Percentiles rank a stretch among this genome's conserved stretches.
Conservation (phyloP, 2,888 invertebrate genomes). For the Latheticus oryzae region DNA sequence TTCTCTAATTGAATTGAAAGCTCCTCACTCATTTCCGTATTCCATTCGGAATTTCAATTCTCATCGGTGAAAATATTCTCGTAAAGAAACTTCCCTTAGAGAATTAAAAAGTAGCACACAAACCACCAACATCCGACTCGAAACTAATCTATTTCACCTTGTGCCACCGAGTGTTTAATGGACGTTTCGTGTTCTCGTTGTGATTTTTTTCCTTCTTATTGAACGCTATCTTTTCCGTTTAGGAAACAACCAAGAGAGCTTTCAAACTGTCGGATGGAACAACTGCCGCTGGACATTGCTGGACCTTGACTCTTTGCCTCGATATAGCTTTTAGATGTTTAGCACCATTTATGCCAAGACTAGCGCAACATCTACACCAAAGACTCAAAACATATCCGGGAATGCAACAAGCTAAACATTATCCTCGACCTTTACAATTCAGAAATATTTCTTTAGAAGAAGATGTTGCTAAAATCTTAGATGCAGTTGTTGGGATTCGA, state of each 20-base stretch:
- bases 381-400: conserved; percentile 74
- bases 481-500: conserved; percentile 58
- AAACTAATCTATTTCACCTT: conserved; percentile 38
- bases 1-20: conserved; percentile 38
- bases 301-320: conserved; percentile 83
- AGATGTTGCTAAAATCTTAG: conserved; percentile 56
- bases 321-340: conserved; percentile 88
- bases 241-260: conserved; percentile 90
- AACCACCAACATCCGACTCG: conserved; percentile 15
- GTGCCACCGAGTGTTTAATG: conserved; percentile 33
- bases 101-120: conserved; percentile 9
- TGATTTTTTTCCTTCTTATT: conserved; percentile 27
- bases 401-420: conserved; percentile 45
- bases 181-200: conserved; percentile 37
- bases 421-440: conserved; percentile 54
- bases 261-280: conserved; percentile 69
- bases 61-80: background rate
- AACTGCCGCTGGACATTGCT: conserved; percentile 73
- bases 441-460: conserved; percentile 56
- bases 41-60: conserved; percentile 16
- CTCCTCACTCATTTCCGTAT: conserved; percentile 35
- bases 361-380: conserved; percentile 96
- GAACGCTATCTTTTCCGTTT: conserved; percentile 43
- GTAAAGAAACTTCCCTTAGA: conserved; percentile 2
- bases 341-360: conserved; percentile 97